These are phyloP conservation scores for Epinotia bilunana DNA, from an alignment of 2,888 invertebrate genomes.

Conservation along the genomic window DNA sequence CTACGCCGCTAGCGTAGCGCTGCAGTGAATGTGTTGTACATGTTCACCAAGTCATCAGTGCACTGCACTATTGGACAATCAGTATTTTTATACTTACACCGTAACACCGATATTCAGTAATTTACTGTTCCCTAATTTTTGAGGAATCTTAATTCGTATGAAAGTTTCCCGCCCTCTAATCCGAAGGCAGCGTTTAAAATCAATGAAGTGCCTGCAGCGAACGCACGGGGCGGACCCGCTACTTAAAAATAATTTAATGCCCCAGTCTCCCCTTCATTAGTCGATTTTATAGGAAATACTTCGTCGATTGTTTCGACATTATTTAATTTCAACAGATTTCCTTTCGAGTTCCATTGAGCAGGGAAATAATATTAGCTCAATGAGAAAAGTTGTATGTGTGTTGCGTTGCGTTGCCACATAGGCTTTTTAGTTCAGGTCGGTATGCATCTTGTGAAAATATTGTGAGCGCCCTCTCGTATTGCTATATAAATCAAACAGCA, in stretches of 20 bases:
- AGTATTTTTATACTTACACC: not conserved
- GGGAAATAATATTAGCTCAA: slow-evolving; percentile 7
- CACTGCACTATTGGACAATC: not conserved
- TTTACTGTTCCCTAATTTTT: slow-evolving; percentile 7
- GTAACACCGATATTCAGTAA: not conserved
- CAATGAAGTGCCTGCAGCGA: slow-evolving; percentile 58
- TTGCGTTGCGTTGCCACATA: not conserved
- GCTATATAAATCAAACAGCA: slow-evolving; percentile 35
- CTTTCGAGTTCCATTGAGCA: slow-evolving; percentile 47
- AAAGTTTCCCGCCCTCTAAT: slow-evolving; percentile 44
- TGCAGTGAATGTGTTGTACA: too few species aligned
- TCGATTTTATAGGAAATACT: slow-evolving; percentile 65
- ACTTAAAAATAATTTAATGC: slow-evolving; percentile 72
- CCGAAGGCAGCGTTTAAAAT: slow-evolving; percentile 59
- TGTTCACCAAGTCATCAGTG: too few species aligned
- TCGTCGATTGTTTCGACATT: slow-evolving; percentile 58
- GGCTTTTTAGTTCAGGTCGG: not conserved
- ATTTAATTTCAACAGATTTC: slow-evolving; percentile 56
- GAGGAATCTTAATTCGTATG: slow-evolving; percentile 13
- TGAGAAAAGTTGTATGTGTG: not conserved
- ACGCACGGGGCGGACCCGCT: slow-evolving; percentile 54
- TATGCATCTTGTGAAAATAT: slow-evolving; percentile 27
- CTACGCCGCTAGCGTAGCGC: too few species aligned
- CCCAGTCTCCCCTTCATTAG: slow-evolving; percentile 61
- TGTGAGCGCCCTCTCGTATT: slow-evolving; percentile 33